Percentiles rank a stretch among this genome's conserved stretches.
Evolutionary conservation across 2,888 invertebrate genomes (phyloP).

Genomic region (Chalcis sispes): DNA sequence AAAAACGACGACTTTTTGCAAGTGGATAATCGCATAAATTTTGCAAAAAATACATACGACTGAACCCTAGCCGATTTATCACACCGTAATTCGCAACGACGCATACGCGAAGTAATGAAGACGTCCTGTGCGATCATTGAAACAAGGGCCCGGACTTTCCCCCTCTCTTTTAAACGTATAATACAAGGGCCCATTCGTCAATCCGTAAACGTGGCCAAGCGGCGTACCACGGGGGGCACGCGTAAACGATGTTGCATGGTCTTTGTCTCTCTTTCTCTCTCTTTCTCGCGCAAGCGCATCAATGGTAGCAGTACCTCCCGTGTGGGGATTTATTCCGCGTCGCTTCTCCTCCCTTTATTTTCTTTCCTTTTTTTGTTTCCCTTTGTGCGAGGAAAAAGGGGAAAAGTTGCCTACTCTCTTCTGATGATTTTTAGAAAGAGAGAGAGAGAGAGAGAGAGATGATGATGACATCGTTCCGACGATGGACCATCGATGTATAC

Average conservation of each 20-base stretch:
- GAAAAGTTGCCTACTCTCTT: too few species aligned
- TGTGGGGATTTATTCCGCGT: too few species aligned
- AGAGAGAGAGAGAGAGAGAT: too few species aligned
- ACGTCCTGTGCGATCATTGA: slow-evolving; percentile 63
- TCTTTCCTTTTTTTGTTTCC: background rate
- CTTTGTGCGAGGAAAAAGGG: too few species aligned
- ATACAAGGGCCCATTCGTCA: slow-evolving; percentile 63
- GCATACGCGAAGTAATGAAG: slow-evolving; percentile 69
- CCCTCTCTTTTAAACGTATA: too few species aligned
- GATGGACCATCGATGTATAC: too few species aligned
- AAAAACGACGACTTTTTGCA: slow-evolving; percentile 12
- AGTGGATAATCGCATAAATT: background rate
- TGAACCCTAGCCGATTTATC: slow-evolving; percentile 63
- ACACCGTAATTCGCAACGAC: slow-evolving; percentile 60
- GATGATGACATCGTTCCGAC: too few species aligned
- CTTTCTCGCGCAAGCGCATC: background rate
- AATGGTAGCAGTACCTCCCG: background rate
- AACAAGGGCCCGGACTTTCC: background rate
- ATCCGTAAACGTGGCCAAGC: slow-evolving; percentile 67
- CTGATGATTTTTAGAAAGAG: too few species aligned
- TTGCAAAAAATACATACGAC: slow-evolving; percentile 12
- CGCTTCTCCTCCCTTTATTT: slow-evolving; percentile 1
- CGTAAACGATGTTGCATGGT: slow-evolving; percentile 72
- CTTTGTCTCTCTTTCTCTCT: background rate
- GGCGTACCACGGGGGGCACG: slow-evolving; percentile 66